phyloP scores from a whole-genome alignment of 2,888 invertebrate genomes.

The Tachina grossa region DNA sequence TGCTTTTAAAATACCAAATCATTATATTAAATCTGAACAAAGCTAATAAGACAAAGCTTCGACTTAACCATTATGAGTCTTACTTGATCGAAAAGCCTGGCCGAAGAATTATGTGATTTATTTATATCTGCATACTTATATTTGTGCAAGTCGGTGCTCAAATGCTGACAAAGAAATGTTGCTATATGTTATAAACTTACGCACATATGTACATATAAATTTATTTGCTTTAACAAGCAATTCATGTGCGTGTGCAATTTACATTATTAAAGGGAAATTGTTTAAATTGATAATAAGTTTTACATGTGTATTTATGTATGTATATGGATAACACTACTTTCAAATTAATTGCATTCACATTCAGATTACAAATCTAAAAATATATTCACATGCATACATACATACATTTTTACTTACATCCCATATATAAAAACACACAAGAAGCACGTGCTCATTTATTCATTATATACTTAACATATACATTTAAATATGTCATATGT shows the following conservation, averaged over 20 bases:
- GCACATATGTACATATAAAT: not conserved
- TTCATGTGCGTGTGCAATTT: not conserved
- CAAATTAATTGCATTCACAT: constrained; percentile 37
- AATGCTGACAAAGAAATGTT: constrained; percentile 34
- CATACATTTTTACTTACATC: not conserved
- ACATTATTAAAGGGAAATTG: constrained; percentile 8
- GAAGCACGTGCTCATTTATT: not conserved
- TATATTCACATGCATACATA: not conserved
- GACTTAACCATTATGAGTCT: not conserved
- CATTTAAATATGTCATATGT: too few species aligned
- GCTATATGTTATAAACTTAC: constrained; percentile 21
- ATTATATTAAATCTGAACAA: too few species aligned
- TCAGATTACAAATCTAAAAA: constrained; percentile 16
- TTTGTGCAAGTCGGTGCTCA: not conserved
- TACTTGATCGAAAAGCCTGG: not conserved
- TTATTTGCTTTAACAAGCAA: not conserved
- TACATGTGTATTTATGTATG: not conserved
- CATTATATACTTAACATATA: not conserved
- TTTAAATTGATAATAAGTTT: constrained; percentile 28
- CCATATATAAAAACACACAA: not conserved
- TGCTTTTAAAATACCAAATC: too few species aligned
- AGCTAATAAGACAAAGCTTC: too few species aligned
- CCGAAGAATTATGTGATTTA: constrained; percentile 2
- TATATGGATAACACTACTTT: not conserved
- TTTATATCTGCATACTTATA: too few species aligned